phyloP scores from a whole-genome alignment of 1,140 invertebrate species.

The Drosophila malerkotliana region DNA sequence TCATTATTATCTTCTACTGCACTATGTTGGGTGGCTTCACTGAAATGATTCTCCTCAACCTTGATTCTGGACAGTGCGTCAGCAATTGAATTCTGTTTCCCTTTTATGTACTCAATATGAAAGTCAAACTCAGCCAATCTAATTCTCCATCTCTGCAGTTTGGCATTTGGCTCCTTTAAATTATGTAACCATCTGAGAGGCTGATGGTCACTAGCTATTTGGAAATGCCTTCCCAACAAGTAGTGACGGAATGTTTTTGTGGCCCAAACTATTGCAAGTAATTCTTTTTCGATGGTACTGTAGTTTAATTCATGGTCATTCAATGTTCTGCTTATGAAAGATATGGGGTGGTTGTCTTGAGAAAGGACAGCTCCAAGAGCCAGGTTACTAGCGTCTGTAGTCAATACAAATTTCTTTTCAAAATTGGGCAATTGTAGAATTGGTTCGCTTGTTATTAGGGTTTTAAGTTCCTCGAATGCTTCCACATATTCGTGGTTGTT shows the following conservation, averaged over 20 bases:
- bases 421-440: conserved; percentile 3
- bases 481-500: background rate
- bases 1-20: too few species aligned
- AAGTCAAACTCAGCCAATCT: background rate
- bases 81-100: background rate
- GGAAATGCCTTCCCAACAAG: background rate
- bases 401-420: conserved; percentile 6
- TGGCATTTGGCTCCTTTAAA: conserved; percentile 1
- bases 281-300: background rate
- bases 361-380: conserved; percentile 21
- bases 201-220: conserved; percentile 1
- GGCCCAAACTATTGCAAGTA: too few species aligned
- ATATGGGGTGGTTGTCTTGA: background rate
- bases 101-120: background rate
- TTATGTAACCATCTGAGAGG: background rate
- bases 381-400: conserved; percentile 8
- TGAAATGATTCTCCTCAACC: background rate
- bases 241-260: background rate
- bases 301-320: conserved; percentile 5
- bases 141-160: conserved; percentile 2
- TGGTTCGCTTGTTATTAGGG: background rate
- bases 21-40: too few species aligned
- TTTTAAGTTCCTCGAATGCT: background rate
- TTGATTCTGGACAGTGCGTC: background rate
- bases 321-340: conserved; percentile 7